Evolutionary conservation across 1,140 invertebrate genomes (phyloP), one percentile per base, ranked within the genome.

Genomic region (Lepidostoma basale): DNA sequence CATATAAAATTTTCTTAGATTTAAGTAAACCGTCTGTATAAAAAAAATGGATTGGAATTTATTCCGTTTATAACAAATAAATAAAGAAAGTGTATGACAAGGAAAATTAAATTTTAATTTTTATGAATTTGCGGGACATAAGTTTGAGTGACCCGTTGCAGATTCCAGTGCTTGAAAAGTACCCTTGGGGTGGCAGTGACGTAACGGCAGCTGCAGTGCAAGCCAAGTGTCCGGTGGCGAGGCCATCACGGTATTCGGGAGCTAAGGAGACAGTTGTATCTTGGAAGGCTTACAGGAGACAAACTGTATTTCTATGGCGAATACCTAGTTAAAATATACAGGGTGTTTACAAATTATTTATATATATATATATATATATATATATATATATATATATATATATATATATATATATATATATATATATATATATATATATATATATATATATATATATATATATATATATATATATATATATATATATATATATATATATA

Each of bases 171-270:
- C 12, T 22, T 4, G 16, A 22, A 56, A 22, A 25, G 3, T n/a
- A n/a, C n/a, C n/a, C n/a, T n/a, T n/a, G n/a, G n/a, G 36, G 52
- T 30, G 28, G 0, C 14, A 6, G 52, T 22, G 52, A 56, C 52
- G 52, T 56, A 56, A 56, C 23, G 28, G 28, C 28, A 33, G 2
- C 28, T 56, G 52, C 52, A 56, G 52, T 22, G 18, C 18, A 18
- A 14, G 44, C 52, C 52, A 18, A 56, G 52, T 56, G 52, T 56
- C 52, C 52, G 36, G 28, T 20, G 28, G 52, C 10, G 52, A 22
- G 12, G 44, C 52, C 52, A 33, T 36, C 28, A 20, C 28, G 22
- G n/a, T n/a, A n/a, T n/a, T n/a, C n/a, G 10, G 45, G 45, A 9
- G 9, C n/a, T 47, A 10, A 12, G 23, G 14, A 33, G 52, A 56